These are phyloP conservation scores for Natrix natrix DNA, from an alignment of 2,797 vertebrate genomes.

Conservation along the genomic window DNA sequence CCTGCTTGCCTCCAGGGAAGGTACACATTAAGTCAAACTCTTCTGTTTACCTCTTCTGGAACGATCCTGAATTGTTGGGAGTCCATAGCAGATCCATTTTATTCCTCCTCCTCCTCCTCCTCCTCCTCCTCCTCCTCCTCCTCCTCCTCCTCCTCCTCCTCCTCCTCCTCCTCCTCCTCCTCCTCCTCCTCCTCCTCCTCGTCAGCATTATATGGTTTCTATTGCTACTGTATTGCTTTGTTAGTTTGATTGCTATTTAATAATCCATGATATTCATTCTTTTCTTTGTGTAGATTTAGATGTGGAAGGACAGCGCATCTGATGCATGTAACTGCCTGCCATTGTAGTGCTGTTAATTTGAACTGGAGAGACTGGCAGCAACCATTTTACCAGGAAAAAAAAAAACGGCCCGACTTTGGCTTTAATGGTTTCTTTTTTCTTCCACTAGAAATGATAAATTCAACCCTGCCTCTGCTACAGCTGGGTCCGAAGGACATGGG, in stretches of 20 bases:
- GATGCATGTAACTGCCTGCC: not conserved
- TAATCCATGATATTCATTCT: not conserved
- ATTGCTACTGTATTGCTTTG: not conserved
- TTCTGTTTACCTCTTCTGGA: not conserved
- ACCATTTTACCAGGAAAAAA: accelerated
- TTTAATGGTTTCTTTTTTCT: not conserved
- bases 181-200: too few species aligned
- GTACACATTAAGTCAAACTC: too few species aligned
- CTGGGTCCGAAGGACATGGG: not conserved
- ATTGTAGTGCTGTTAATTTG: not conserved
- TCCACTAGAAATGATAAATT: not conserved
- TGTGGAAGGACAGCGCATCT: not conserved
- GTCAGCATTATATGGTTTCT: not conserved
- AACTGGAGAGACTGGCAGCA: not conserved
- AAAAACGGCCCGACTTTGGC: too few species aligned
- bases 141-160: too few species aligned
- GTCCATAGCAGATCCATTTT: not conserved
- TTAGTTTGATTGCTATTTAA: not conserved
- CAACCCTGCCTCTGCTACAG: not conserved
- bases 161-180: too few species aligned
- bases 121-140: too few species aligned
- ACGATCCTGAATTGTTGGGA: not conserved
- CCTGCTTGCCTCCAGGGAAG: not conserved
- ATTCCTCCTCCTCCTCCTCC: not conserved
- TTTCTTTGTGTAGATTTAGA: not conserved